Percentiles rank a stretch among this genome's conserved stretches.
Evolutionary conservation across 2,888 invertebrate species (phyloP).

Genomic region (Ormyrus labotus): DNA sequence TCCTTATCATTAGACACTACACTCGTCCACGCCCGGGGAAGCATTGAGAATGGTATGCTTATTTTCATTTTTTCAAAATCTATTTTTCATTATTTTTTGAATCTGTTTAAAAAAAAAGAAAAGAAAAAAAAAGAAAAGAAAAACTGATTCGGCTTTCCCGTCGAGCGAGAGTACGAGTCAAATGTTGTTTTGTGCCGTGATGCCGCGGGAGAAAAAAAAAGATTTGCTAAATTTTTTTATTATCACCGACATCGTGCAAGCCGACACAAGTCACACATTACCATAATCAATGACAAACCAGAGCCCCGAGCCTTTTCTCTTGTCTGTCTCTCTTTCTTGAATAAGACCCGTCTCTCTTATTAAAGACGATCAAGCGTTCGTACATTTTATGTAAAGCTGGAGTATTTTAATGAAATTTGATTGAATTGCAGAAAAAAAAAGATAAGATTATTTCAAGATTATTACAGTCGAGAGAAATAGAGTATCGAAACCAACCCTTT

Average conservation of each 20-base stretch:
- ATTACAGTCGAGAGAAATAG: constrained; percentile 27
- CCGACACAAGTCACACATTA: constrained; percentile 63
- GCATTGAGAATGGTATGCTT: constrained; percentile 72
- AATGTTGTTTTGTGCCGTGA: constrained; percentile 45
- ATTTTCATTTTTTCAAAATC: constrained; percentile 57
- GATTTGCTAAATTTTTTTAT: constrained; percentile 42
- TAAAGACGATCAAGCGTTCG: constrained; percentile 54
- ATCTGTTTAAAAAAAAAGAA: constrained; percentile 32
- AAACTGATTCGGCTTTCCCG: constrained; percentile 52
- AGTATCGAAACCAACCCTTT: constrained; percentile 36
- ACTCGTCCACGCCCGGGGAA: constrained; percentile 70
- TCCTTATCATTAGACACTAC: constrained; percentile 62
- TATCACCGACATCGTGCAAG: constrained; percentile 33
- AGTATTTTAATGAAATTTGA: constrained; percentile 32
- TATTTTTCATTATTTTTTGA: constrained; percentile 50
- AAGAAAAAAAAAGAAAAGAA: neutral
- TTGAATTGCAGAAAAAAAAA: neutral
- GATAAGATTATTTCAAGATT: neutral
- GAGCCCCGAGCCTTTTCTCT: constrained; percentile 73
- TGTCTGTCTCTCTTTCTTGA: constrained; percentile 59
- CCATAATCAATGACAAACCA: constrained; percentile 76
- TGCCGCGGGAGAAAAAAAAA: constrained; percentile 51
- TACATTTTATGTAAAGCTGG: constrained; percentile 32
- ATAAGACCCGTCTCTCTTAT: constrained; percentile 55
- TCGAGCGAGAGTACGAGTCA: constrained; percentile 53